Percentiles rank a stretch among this genome's conserved stretches.
phyloP scores from a whole-genome alignment of 2,797 vertebrate species.

The Platalea minor region DNA sequence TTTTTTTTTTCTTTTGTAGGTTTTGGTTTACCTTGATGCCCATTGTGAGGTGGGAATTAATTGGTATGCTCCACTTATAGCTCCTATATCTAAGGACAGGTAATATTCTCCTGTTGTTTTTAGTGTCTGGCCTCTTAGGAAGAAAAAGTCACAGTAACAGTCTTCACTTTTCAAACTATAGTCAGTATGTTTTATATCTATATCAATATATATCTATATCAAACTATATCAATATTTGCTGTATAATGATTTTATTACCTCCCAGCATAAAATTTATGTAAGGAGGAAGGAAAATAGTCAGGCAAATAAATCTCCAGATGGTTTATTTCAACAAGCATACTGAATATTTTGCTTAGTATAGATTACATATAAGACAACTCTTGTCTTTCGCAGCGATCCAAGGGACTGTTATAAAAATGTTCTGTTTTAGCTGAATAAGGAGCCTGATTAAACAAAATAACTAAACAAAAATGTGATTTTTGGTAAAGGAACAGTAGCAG shows the following conservation, averaged over 20 bases:
- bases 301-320: not conserved
- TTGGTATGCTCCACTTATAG: slow-evolving; percentile 95
- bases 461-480: not conserved
- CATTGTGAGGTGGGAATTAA: slow-evolving; percentile 97
- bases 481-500: not conserved
- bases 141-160: not conserved
- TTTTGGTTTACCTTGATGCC: slow-evolving; percentile 96
- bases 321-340: not conserved
- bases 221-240: not conserved
- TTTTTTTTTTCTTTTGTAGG: slow-evolving; percentile 76
- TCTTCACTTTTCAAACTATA: not conserved
- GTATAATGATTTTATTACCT: not conserved
- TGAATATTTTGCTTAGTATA: not conserved
- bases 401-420: not conserved
- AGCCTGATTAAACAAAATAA: not conserved
- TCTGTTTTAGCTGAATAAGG: not conserved
- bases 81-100: slow-evolving; percentile 98
- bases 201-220: not conserved
- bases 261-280: not conserved
- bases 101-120: slow-evolving; percentile 73
- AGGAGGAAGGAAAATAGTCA: not conserved
- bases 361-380: not conserved
- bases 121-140: not conserved
- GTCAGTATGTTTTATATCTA: not conserved
- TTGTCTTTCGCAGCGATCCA: not conserved